Evolutionary conservation across 2,888 invertebrate species (phyloP).

Genomic region (Salpingus planirostris): DNA sequence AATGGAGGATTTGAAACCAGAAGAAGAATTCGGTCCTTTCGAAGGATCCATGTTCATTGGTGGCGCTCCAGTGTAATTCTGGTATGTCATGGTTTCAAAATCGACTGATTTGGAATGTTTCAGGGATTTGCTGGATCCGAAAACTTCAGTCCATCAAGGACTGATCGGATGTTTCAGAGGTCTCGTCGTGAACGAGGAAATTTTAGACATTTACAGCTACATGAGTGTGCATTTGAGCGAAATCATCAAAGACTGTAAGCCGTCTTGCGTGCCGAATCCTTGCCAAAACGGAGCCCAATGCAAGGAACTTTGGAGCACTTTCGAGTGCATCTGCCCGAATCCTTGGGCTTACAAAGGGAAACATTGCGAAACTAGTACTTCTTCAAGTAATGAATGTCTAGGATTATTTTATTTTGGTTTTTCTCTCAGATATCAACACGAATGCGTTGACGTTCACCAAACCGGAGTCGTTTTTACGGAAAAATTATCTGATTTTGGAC

Average conservation of each 20-base stretch:
- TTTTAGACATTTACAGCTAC: conserved; percentile 84
- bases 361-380: conserved; percentile 85
- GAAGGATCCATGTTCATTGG: conserved; percentile 92
- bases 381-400: conserved; percentile 1
- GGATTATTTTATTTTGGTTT: background rate
- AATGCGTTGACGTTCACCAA: conserved; percentile 84
- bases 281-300: conserved; percentile 87
- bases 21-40: conserved; percentile 86
- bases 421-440: conserved; percentile 73
- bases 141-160: conserved; percentile 77
- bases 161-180: conserved; percentile 91
- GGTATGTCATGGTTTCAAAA: conserved; percentile 50
- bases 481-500: conserved; percentile 57
- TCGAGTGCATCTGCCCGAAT: conserved; percentile 87
- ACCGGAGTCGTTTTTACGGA: conserved; percentile 67
- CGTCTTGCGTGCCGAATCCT: conserved; percentile 89
- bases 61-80: conserved; percentile 83
- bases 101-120: background rate
- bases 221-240: conserved; percentile 87
- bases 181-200: conserved; percentile 83
- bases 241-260: conserved; percentile 88
- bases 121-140: conserved; percentile 68
- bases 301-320: conserved; percentile 86
- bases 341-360: conserved; percentile 86
- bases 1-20: conserved; percentile 75